Base-by-base conservation (phyloP, 2,113 vertebrate genomes). In the Dromas ardeola region DNA sequence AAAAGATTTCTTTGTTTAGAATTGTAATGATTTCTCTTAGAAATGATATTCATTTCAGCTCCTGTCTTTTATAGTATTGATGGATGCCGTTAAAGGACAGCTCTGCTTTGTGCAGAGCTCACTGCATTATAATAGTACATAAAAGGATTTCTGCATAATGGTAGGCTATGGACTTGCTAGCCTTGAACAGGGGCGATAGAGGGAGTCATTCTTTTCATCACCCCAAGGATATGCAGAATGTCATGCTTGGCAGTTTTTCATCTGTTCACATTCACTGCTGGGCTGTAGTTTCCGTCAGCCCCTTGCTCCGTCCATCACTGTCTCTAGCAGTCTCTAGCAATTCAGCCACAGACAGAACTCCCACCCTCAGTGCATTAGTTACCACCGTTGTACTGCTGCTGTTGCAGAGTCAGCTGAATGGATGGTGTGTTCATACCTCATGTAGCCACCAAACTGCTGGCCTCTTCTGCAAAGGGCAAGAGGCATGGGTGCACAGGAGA, bases 1-100 rank as follows among this genome's bases (percentile, higher is more conserved):
- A 50, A 72, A 96, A 93, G 73, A 91, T 87, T 91, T 80, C 73
- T 95, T 95, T 95, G 95, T 94, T 95, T 97, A 86, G 93, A 93
- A 95, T 91, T 67, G 73, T 91, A 95, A 95, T 91, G 84, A 91
- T 93, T 95, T 93, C 81, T 90, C 74, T 94, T 95, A 83, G 88
- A 88, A 93, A 94, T 71, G 1, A 80, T 94, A 94, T 95, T 97
- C 81, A 87, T 95, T 96, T 90, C 84, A 95, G 79, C 81, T 94
- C 65, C 93, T 89, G 91, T 94, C 89, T 90, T 95, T 73, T 89
- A 83, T 58, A 90, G 56, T 91, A 84, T 93, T 85, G 77, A 92
- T 50, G 66, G 91, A 80, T 77, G 52, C 70, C 1, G 2, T 87
- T 91, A 95, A 95, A 94, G 93, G 71, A 88, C 74, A 91, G 66